These are phyloP conservation scores for Diarsia mendica DNA, from an alignment of 2,888 invertebrate genomes.

Conservation along the genomic window DNA sequence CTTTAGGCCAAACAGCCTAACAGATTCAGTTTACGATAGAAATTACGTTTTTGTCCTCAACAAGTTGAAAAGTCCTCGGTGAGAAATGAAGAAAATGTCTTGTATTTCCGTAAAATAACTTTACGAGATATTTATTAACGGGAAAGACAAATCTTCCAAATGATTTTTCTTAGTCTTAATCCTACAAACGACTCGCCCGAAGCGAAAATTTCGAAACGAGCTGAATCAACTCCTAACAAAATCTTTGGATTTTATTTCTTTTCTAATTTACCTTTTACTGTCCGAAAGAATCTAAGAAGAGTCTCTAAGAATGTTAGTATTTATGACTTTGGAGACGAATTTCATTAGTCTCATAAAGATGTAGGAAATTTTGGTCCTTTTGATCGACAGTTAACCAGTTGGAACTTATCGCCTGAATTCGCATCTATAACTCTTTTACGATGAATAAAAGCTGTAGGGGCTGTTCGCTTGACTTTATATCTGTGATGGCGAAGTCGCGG, in stretches of 20 bases:
- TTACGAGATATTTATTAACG: slow-evolving; percentile 47
- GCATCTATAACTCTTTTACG: slow-evolving; percentile 49
- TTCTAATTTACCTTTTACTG: slow-evolving; percentile 54
- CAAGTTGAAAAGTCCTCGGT: slow-evolving; percentile 15
- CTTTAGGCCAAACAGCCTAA: neutral
- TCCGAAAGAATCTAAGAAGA: slow-evolving; percentile 30
- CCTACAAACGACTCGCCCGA: slow-evolving; percentile 28
- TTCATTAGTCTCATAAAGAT: slow-evolving; percentile 53
- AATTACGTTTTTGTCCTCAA: slow-evolving; percentile 18
- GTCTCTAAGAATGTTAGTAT: slow-evolving; percentile 47
- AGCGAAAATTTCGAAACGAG: slow-evolving; percentile 41
- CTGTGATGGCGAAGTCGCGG: slow-evolving; percentile 32
- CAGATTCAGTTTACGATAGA: slow-evolving; percentile 5
- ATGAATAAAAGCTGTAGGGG: slow-evolving; percentile 41
- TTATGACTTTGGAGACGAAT: slow-evolving; percentile 49
- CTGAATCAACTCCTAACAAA: slow-evolving; percentile 46
- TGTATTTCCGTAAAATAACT: slow-evolving; percentile 43
- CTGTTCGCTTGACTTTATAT: slow-evolving; percentile 51
- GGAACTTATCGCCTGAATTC: slow-evolving; percentile 30
- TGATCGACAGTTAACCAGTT: slow-evolving; percentile 26
- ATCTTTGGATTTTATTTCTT: slow-evolving; percentile 56
- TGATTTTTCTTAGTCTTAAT: slow-evolving; percentile 42
- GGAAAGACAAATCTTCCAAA: slow-evolving; percentile 23
- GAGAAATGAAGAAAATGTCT: slow-evolving; percentile 32
- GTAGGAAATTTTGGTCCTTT: slow-evolving; percentile 43